phyloP scores from a whole-genome alignment of 2,888 invertebrate species.

The Balanococcus diminutus region DNA sequence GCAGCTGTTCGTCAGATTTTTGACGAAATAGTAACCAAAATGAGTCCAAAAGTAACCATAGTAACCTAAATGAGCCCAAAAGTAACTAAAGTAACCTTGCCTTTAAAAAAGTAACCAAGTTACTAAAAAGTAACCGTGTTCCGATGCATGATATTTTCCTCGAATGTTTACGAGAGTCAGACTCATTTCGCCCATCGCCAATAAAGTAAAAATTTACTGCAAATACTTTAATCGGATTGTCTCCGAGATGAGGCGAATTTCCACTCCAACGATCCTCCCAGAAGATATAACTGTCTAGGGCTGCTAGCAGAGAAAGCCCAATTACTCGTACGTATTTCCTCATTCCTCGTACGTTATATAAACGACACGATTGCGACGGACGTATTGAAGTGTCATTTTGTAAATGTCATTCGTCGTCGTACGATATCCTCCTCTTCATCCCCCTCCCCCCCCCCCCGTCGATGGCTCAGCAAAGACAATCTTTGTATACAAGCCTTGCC shows the following conservation, averaged over 20 bases:
- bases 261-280: conserved; percentile 25
- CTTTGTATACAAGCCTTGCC: background rate
- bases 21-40: too few species aligned
- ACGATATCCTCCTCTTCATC: background rate
- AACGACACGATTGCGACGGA: conserved; percentile 8
- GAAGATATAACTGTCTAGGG: conserved; percentile 6
- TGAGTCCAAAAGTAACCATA: too few species aligned
- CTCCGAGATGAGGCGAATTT: conserved; percentile 6
- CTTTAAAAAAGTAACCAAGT: too few species aligned
- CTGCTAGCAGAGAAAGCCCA: background rate
- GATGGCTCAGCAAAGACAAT: background rate
- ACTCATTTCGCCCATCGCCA: background rate
- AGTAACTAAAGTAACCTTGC: too few species aligned
- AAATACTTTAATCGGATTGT: conserved; percentile 31
- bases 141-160: too few species aligned
- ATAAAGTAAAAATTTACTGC: conserved; percentile 16
- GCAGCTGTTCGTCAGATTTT: too few species aligned
- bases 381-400: conserved; percentile 27
- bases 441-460: background rate
- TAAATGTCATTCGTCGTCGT: conserved; percentile 11
- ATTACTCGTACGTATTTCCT: too few species aligned
- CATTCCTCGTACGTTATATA: background rate
- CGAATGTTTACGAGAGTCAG: too few species aligned
- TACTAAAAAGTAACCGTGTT: too few species aligned
- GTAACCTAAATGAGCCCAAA: too few species aligned